Percentiles rank a stretch among this genome's conserved stretches.
Evolutionary conservation across 1,140 invertebrate genomes (phyloP).

Genomic region (Tetragnatha versicolor): DNA sequence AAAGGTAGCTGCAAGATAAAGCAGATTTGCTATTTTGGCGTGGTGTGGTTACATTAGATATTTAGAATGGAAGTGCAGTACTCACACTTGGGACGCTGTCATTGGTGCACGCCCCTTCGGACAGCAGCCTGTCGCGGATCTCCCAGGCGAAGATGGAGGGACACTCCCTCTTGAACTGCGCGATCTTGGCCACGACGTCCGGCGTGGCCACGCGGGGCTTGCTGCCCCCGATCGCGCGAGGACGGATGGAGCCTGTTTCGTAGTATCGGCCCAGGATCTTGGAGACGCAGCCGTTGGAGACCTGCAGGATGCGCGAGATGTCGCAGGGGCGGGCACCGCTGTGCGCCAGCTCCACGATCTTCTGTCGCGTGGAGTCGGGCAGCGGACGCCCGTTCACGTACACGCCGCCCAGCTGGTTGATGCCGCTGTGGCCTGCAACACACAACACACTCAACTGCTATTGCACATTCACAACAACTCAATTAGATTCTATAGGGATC

Average conservation of each 20-base stretch:
- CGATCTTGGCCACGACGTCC: constrained; percentile 92
- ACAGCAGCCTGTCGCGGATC: constrained; percentile 92
- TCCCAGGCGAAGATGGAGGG: constrained; percentile 99
- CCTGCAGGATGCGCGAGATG: constrained; percentile 93
- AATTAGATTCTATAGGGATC: too few species aligned
- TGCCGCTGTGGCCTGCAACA: constrained; percentile 84
- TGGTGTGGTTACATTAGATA: neutral
- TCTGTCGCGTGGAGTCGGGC: constrained; percentile 89
- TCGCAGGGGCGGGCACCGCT: constrained; percentile 96
- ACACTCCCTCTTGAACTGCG: constrained; percentile 94
- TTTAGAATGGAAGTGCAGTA: constrained; percentile 62
- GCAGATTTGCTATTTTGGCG: too few species aligned
- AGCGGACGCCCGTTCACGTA: constrained; percentile 97
- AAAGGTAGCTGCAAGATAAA: too few species aligned
- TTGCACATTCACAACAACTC: neutral
- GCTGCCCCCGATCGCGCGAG: constrained; percentile 92
- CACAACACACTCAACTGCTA: neutral
- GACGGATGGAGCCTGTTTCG: constrained; percentile 97
- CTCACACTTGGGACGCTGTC: constrained; percentile 99
- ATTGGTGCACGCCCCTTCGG: constrained; percentile 96
- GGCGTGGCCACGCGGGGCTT: constrained; percentile 96
- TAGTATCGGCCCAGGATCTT: constrained; percentile 97
- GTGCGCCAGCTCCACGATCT: constrained; percentile 97
- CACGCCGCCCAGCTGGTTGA: constrained; percentile 97
- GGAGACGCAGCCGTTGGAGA: constrained; percentile 92